phyloP scores from a whole-genome alignment of 2,888 invertebrate species.

The Stenolophus ochropezus region DNA sequence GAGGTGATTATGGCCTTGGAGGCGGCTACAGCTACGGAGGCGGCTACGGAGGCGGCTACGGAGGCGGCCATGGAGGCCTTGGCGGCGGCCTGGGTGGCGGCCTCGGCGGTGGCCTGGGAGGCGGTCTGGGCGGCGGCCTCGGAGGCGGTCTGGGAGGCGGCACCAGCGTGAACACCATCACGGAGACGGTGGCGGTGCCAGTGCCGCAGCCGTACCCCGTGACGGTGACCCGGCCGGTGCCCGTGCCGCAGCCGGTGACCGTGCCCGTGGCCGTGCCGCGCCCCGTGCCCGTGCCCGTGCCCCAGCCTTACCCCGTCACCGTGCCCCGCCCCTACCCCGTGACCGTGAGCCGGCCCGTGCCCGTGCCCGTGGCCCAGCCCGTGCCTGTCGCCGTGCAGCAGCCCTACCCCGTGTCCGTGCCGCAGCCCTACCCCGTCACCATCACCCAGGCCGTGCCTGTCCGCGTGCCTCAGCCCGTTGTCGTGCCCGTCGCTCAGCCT shows the following conservation, averaged over 20 bases:
- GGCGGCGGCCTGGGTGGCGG: constrained; percentile 42
- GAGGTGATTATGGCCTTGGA: not conserved
- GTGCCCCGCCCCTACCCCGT: constrained; percentile 48
- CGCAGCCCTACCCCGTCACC: constrained; percentile 66
- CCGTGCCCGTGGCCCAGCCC: constrained; percentile 68
- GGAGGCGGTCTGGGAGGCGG: not conserved
- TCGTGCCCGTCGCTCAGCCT: constrained; percentile 46
- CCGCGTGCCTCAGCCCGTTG: constrained; percentile 64
- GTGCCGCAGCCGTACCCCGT: constrained; percentile 54
- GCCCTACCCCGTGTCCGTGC: constrained; percentile 70
- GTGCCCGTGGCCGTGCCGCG: constrained; percentile 40
- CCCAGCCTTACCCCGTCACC: constrained; percentile 45
- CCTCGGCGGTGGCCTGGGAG: constrained; percentile 17
- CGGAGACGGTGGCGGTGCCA: constrained; percentile 41
- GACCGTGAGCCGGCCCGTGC: constrained; percentile 48
- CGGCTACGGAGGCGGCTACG: constrained; percentile 28
- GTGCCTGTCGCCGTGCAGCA: constrained; percentile 73
- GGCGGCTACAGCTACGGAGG: not conserved
- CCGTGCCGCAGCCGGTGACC: constrained; percentile 47
- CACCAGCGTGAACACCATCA: constrained; percentile 49
- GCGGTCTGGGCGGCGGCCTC: not conserved
- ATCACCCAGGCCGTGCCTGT: constrained; percentile 67
- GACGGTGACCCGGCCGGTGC: constrained; percentile 47
- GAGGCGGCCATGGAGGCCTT: constrained; percentile 31
- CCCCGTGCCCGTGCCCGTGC: constrained; percentile 42